Base-by-base conservation (phyloP, 2,797 vertebrate species). In the Danio choprae region DNA sequence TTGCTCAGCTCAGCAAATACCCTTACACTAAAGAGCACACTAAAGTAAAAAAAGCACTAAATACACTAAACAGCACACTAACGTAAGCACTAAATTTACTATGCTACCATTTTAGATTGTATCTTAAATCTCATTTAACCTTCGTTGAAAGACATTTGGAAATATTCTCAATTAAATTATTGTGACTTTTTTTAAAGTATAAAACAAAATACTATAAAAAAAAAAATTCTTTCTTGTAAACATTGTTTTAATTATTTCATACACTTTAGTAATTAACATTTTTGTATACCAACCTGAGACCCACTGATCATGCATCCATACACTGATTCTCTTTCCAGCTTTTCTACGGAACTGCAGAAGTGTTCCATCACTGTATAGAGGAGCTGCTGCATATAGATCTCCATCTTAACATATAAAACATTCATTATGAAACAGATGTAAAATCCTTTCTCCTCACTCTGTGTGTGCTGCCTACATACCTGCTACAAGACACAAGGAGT, bases 271-370 rank as follows among this genome's bases (percentile, higher is more conserved):
- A 29, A 29, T 29, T 29, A 3, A 29, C n/a, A n/a, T n/a, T n/a
- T n/a, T n/a, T n/a, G n/a, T n/a, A n/a, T 46, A 79, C 86, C 78
- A 74, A 95, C 94, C 93, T 87, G 87, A 89, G 9, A 93, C 71
- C 93, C 93, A 95, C 16, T 38, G 86, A 51, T 92, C 86, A 65
- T 92, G 73, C 94, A 95, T 95, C 92, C 92, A 94, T 4, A 94
- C 84, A 12, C 81, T 85, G 16, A 56, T 79, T 83, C 90, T 91
- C 2, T 4, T 82, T 13, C 93, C 92, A 16, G 71, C 86, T 81
- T 88, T 90, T 69, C 94, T 90, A 73, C 93, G 90, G 78, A 95
- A 95, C 46, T 94, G 92, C 10, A 93, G 83, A 5, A 78, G 87
- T 13, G 84, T 89, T 59, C 93, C 93, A 38, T 92, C 91, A 0